These are phyloP conservation scores for Heliconius ethilla DNA, from an alignment of 2,888 invertebrate genomes.

Conservation along the genomic window DNA sequence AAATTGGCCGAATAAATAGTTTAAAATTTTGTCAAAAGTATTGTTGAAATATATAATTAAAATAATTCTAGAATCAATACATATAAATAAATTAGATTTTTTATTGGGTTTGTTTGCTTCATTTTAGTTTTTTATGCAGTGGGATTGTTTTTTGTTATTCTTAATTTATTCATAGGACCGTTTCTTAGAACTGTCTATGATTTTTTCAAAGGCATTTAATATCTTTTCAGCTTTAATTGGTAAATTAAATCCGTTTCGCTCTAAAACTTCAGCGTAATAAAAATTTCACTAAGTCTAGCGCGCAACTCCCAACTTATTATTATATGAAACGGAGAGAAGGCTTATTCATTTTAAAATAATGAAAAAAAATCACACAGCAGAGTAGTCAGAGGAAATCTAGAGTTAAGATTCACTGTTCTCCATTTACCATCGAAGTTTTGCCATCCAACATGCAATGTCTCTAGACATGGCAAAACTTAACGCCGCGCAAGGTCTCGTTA, in stretches of 20 bases:
- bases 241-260: constrained; percentile 8
- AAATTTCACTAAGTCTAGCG: constrained; percentile 12
- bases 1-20: no score
- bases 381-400: no score
- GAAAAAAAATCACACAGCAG: no score
- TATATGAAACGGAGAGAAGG: not conserved
- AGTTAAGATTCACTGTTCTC: no score
- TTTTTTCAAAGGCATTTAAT: not conserved
- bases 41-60: no score
- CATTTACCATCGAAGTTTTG: not conserved
- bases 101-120: no score
- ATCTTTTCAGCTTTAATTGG: not conserved
- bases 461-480: not conserved
- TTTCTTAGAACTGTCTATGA: not conserved
- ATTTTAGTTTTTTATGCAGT: no score
- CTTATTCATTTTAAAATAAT: not conserved
- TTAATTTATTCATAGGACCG: not conserved
- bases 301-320: not conserved
- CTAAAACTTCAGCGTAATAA: not conserved
- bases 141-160: no score
- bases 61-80: no score
- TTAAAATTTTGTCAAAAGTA: no score
- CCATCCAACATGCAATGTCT: no score
- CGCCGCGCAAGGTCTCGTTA: not conserved
- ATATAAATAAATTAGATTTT: no score